Evolutionary conservation across 2,113 vertebrate genomes (phyloP).

Genomic region (Tachuris rubrigastra): DNA sequence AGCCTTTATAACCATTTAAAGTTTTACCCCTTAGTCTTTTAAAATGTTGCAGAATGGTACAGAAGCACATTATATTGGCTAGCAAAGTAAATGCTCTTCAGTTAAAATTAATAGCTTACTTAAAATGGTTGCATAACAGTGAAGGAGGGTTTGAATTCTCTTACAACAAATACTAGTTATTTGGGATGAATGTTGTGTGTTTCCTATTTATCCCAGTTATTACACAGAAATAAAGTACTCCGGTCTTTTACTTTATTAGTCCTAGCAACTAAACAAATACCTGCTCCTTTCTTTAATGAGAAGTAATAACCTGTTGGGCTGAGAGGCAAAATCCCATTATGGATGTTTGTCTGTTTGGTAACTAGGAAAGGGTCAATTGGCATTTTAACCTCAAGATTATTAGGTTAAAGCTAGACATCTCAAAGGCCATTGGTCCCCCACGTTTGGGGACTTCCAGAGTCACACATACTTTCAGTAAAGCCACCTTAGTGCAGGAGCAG

Average conservation of each 20-base stretch:
- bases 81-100: neutral
- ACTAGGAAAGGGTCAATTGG: neutral
- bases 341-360: neutral
- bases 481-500: neutral
- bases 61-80: neutral
- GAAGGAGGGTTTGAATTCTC: neutral
- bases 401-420: neutral
- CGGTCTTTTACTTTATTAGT: neutral
- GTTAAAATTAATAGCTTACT: neutral
- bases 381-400: neutral
- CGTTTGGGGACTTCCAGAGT: neutral
- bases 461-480: neutral
- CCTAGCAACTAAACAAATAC: neutral
- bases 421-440: neutral
- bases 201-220: neutral
- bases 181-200: neutral
- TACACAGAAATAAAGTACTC: neutral
- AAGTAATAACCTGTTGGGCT: neutral
- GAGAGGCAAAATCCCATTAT: neutral
- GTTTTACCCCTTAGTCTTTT: neutral
- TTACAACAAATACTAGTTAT: neutral
- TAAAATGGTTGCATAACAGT: neutral
- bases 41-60: neutral
- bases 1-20: neutral
- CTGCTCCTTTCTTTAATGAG: neutral